These are phyloP conservation scores for Crotalus helleri DNA, from an alignment of 2,113 vertebrate genomes.

Conservation along the genomic window DNA sequence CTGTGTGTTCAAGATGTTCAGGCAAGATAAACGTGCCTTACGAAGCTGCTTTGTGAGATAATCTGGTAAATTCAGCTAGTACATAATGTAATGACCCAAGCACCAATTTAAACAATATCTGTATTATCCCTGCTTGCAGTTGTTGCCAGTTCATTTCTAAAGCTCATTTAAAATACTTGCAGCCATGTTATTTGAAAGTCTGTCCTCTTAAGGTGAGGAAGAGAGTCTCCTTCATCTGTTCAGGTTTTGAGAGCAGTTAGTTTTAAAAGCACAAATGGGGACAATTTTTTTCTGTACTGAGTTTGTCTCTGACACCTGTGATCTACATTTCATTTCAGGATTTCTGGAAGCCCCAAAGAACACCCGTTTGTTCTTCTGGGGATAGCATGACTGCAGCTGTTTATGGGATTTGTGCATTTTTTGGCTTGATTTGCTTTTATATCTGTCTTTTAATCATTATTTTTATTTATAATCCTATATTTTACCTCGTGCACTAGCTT, in stretches of 20 bases:
- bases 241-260: neutral
- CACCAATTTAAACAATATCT: neutral
- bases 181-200: neutral
- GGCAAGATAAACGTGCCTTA: neutral
- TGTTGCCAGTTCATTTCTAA: neutral
- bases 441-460: neutral
- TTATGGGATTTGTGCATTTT: neutral
- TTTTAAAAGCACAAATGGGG: neutral
- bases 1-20: neutral
- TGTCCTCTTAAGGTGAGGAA: neutral
- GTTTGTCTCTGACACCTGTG: neutral
- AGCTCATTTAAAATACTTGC: neutral
- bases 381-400: neutral
- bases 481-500: neutral
- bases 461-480: neutral
- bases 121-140: neutral
- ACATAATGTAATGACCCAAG: neutral
- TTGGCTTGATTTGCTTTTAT: neutral
- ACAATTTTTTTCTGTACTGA: neutral
- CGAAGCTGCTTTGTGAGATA: neutral
- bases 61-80: neutral
- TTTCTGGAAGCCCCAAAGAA: neutral
- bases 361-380: neutral
- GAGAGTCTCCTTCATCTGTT: neutral
- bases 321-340: neutral